Base-by-base conservation (phyloP, 2,888 invertebrate genomes). In the Homarus gammarus region DNA sequence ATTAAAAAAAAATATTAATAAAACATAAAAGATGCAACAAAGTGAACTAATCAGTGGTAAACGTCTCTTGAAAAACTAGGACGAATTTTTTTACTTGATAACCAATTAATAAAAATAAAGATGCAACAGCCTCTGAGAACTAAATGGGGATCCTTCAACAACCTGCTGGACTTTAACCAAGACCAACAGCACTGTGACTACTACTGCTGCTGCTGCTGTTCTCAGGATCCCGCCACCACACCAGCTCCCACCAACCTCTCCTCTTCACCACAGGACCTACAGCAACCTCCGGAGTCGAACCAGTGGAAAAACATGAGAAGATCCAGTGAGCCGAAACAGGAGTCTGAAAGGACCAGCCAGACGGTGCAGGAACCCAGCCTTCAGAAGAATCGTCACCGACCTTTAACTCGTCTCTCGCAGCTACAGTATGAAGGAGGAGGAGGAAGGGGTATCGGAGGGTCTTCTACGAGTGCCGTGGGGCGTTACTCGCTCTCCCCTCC, bases 401-500 rank as follows among this genome's bases (percentile, higher is more conserved):
- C 87, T n/a, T 51, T 87, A 2, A 79, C 87, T 33, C 87, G 87
- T 61, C 72, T 87, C 2, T 51, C 72, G 27, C 87, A 87, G 81
- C 87, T 87, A 22, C 87, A 82, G 73, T 31, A 81, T 18, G 87
- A 87, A 18, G 78, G 12, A 1, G 68, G 22, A 1, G 31, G 31
- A 1, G 61, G 61, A 0, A 36, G 40, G 3, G 1, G 64, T 12
- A n/a, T 6, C 12, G 68, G 44, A 33, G 40, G 68, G 5, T 72
- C 77, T 0, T 56, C 56, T 10, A 40, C 72, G 1, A 87, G 87
- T 51, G 64, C 81, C 27, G 61, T 87, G 40, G 87, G 87, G 6
- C 12, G 87, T 40, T 87, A 87, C 44, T 87, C 87, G 18, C 79
- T 87, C 56, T 87, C 90, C 38, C 82, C 86, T 33, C 82, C 89